phyloP scores from a whole-genome alignment of 2,113 vertebrate genomes.

The Eolophus roseicapilla region DNA sequence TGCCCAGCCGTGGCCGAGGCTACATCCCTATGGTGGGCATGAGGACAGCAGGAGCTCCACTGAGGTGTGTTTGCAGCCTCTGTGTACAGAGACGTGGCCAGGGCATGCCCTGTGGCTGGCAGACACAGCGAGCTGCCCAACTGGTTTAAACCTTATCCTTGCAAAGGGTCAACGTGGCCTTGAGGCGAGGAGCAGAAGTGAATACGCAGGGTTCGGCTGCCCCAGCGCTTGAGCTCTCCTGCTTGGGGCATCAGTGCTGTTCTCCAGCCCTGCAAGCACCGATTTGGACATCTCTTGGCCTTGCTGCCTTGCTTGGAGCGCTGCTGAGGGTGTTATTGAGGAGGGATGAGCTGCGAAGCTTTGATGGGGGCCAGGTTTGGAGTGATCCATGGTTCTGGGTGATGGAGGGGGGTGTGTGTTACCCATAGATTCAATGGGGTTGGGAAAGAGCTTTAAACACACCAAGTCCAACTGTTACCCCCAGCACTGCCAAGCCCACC shows the following conservation, averaged over 20 bases:
- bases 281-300: neutral
- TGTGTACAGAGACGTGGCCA: accelerated
- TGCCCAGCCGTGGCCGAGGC: neutral
- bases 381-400: neutral
- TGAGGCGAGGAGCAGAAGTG: neutral
- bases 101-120: neutral
- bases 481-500: neutral
- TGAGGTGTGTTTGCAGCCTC: neutral
- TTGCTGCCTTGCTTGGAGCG: neutral
- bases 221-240: accelerated
- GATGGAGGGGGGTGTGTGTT: accelerated
- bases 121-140: neutral
- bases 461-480: neutral
- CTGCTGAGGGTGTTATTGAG: accelerated
- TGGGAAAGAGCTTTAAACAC: neutral
- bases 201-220: accelerated
- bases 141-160: neutral
- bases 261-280: accelerated
- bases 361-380: neutral
- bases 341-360: neutral
- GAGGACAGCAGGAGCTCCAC: neutral
- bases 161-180: neutral
- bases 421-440: neutral
- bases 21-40: accelerated
- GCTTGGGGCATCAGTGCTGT: accelerated